Evolutionary conservation across 2,113 vertebrate genomes (phyloP).

Genomic region (Charina bottae): DNA sequence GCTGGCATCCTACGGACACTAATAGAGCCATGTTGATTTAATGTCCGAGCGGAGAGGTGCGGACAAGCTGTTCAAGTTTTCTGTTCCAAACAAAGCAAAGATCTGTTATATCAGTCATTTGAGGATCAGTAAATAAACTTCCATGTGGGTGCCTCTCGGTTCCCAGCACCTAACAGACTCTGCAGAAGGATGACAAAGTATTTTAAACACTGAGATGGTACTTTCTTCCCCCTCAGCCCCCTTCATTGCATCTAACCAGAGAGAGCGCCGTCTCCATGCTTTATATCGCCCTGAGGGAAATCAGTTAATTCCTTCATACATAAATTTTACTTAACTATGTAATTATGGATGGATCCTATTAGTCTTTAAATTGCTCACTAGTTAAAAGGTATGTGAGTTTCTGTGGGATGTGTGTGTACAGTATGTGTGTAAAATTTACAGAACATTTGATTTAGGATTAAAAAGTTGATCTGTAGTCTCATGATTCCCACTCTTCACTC

Average conservation of each 20-base stretch:
- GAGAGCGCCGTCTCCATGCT: slow-evolving; percentile 66
- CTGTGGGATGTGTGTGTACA: slow-evolving; percentile 35
- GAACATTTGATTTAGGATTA: slow-evolving; percentile 71
- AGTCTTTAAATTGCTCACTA: slow-evolving; percentile 71
- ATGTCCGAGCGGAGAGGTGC: slow-evolving; percentile 90
- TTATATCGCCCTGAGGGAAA: slow-evolving; percentile 77
- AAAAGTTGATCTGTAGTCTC: slow-evolving; percentile 61
- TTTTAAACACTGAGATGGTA: slow-evolving; percentile 65
- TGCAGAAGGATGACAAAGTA: slow-evolving; percentile 73
- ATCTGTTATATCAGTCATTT: slow-evolving; percentile 78
- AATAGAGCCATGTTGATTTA: slow-evolving; percentile 93
- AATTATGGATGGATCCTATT: slow-evolving; percentile 77
- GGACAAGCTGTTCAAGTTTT: slow-evolving; percentile 87
- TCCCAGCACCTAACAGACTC: slow-evolving; percentile 68
- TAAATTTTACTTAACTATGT: slow-evolving; percentile 85
- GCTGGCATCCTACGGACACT: slow-evolving; percentile 95
- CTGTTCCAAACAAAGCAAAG: slow-evolving; percentile 84
- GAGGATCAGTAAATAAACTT: slow-evolving; percentile 80
- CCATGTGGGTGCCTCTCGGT: slow-evolving; percentile 62
- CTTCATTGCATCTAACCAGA: slow-evolving; percentile 45
- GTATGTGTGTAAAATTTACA: slow-evolving; percentile 55
- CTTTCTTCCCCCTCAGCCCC: slow-evolving; percentile 25
- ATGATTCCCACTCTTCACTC: neutral
- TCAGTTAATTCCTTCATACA: slow-evolving; percentile 75
- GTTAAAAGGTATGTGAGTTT: slow-evolving; percentile 73